Percentiles rank a stretch among this genome's conserved stretches.
These are phyloP conservation scores for Python bivittatus DNA, from an alignment of 2,113 vertebrate species.

Conservation along the genomic window DNA sequence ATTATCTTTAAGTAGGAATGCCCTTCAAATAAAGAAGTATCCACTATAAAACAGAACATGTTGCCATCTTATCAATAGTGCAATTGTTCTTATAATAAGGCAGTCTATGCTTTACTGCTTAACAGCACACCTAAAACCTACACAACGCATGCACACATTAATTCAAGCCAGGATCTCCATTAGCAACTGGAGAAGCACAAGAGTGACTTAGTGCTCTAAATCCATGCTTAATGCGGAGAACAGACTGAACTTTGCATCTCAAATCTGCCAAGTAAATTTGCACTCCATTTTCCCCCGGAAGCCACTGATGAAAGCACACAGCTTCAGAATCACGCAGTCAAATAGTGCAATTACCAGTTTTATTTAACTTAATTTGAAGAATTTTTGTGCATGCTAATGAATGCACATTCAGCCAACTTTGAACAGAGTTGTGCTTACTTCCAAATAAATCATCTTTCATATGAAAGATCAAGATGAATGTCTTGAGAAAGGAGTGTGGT, in stretches of 20 bases:
- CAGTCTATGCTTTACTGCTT: slow-evolving; percentile 16
- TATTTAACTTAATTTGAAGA: slow-evolving; percentile 27
- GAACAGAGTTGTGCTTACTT: neutral
- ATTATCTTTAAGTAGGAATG: neutral
- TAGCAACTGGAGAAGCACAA: neutral
- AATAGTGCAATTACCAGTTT: slow-evolving; percentile 36
- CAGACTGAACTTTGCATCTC: slow-evolving; percentile 33
- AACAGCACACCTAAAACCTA: slow-evolving; percentile 27
- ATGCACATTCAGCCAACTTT: neutral
- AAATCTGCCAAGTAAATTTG: slow-evolving; percentile 24
- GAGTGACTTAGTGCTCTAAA: slow-evolving; percentile 21
- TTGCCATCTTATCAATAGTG: neutral
- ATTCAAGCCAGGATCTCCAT: slow-evolving; percentile 47
- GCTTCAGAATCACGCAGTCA: slow-evolving; percentile 23
- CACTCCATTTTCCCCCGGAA: slow-evolving; percentile 19
- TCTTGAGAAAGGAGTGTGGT: neutral
- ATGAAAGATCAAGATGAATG: neutral
- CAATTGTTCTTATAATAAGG: neutral
- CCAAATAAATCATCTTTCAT: slow-evolving; percentile 19
- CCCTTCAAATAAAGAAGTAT: neutral
- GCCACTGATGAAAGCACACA: slow-evolving; percentile 33
- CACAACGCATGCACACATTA: slow-evolving; percentile 17
- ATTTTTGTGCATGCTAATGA: slow-evolving; percentile 34
- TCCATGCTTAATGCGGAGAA: slow-evolving; percentile 18
- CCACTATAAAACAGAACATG: neutral